phyloP scores from a whole-genome alignment of 2,888 invertebrate genomes.

The Drosophila nr. medialis region DNA sequence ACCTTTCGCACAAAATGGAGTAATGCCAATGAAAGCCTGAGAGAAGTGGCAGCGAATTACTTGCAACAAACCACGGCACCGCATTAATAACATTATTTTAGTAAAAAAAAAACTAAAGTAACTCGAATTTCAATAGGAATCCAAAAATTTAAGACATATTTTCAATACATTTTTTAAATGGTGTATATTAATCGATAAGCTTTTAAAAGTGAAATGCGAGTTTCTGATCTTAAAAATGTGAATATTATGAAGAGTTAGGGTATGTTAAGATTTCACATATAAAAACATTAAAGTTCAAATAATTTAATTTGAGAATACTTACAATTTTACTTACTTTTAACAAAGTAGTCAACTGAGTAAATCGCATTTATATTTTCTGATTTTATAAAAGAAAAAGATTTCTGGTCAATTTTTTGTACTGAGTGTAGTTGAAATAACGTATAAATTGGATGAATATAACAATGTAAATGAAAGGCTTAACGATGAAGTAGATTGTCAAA shows the following conservation, averaged over 20 bases:
- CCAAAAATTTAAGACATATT: not conserved
- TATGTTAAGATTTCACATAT: not conserved
- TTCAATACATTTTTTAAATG: not conserved
- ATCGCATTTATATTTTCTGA: not conserved
- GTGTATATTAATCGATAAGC: not conserved
- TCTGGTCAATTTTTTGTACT: not conserved
- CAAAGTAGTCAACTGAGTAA: not conserved
- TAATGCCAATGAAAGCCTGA: slow-evolving; percentile 5
- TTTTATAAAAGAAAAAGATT: not conserved
- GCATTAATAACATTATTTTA: not conserved
- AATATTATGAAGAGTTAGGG: not conserved
- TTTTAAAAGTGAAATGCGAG: not conserved
- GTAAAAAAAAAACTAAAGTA: not conserved
- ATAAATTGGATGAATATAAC: not conserved
- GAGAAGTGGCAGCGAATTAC: not conserved
- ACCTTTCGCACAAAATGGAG: slow-evolving; percentile 34
- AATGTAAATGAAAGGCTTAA: not conserved
- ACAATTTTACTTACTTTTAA: not conserved
- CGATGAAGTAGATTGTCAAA: not conserved
- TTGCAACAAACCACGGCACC: not conserved
- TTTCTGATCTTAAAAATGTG: not conserved
- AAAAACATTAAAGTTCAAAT: too few relatives aligned
- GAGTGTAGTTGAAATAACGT: not conserved
- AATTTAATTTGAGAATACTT: not conserved
- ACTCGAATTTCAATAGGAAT: not conserved